Evolutionary conservation across 1,140 invertebrate genomes (phyloP).

Genomic region (Bombus soroeensis): DNA sequence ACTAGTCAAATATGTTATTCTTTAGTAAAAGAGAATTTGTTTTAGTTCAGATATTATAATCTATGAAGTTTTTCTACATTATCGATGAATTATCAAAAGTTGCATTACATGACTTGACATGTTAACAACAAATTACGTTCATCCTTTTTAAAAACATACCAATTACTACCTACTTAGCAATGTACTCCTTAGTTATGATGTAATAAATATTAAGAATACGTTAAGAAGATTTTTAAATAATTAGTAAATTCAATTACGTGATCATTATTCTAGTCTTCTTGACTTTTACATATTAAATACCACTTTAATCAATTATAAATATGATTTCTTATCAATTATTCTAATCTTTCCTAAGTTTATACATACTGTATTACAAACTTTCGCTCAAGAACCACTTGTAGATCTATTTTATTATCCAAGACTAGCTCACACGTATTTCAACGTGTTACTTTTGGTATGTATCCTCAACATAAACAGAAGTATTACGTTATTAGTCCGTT

Average conservation of each 20-base stretch:
- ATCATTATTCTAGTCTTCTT: background rate
- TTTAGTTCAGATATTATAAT: background rate
- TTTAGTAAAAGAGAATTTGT: background rate
- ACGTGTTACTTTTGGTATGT: background rate
- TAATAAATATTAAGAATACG: slow-evolving; percentile 42
- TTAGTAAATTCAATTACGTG: background rate
- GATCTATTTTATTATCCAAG: background rate
- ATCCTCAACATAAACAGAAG: background rate
- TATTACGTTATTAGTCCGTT: background rate
- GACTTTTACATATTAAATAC: background rate
- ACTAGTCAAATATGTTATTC: background rate
- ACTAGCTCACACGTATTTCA: slow-evolving; percentile 16
- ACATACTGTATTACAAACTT: background rate
- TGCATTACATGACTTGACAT: background rate
- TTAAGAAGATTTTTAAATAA: background rate
- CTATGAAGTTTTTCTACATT: background rate
- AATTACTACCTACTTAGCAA: background rate
- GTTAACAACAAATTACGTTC: slow-evolving; percentile 17
- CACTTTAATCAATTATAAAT: too few relatives aligned
- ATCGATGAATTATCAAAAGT: background rate
- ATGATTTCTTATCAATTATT: too few relatives aligned
- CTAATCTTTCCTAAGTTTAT: background rate
- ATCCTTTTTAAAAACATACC: background rate
- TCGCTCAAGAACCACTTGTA: background rate
- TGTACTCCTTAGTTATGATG: background rate